These are phyloP conservation scores for Chalcis sispes DNA, from an alignment of 2,888 invertebrate genomes.

Conservation along the genomic window DNA sequence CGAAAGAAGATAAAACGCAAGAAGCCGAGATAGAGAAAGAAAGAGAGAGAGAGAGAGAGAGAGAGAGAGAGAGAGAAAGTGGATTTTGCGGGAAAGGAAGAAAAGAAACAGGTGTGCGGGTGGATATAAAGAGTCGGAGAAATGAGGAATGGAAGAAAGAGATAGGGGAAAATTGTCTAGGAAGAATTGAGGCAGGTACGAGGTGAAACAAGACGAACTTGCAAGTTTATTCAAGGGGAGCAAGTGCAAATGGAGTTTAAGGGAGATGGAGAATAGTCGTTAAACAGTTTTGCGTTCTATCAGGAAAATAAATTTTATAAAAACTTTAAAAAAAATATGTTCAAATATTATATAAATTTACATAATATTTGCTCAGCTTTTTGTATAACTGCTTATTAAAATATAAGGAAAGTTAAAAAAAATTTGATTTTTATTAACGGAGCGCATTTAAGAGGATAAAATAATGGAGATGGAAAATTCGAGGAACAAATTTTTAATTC, in stretches of 20 bases:
- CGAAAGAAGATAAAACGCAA: background rate
- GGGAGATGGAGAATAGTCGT: too few relatives aligned
- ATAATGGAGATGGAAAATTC: background rate
- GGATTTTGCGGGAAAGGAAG: background rate
- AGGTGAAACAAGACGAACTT: background rate
- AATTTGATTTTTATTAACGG: background rate
- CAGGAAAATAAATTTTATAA: background rate
- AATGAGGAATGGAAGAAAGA: background rate
- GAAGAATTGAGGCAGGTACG: background rate
- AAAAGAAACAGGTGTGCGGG: constrained; percentile 35
- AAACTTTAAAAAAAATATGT: background rate
- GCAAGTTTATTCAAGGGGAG: too few relatives aligned
- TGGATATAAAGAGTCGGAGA: background rate
- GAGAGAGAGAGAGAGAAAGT: background rate
- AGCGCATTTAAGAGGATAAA: background rate
- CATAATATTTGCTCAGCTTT: too few relatives aligned
- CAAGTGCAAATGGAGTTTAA: too few relatives aligned
- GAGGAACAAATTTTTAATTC: constrained; percentile 2
- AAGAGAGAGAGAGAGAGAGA: background rate
- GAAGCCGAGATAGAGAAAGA: background rate
- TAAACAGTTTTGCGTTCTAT: background rate
- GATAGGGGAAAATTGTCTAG: background rate
- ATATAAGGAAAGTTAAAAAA: background rate
- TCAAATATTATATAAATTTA: too few relatives aligned
- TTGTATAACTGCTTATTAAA: too few relatives aligned